Conservation (phyloP, 2,113 vertebrate species). For the Pterophyllum scalare region DNA sequence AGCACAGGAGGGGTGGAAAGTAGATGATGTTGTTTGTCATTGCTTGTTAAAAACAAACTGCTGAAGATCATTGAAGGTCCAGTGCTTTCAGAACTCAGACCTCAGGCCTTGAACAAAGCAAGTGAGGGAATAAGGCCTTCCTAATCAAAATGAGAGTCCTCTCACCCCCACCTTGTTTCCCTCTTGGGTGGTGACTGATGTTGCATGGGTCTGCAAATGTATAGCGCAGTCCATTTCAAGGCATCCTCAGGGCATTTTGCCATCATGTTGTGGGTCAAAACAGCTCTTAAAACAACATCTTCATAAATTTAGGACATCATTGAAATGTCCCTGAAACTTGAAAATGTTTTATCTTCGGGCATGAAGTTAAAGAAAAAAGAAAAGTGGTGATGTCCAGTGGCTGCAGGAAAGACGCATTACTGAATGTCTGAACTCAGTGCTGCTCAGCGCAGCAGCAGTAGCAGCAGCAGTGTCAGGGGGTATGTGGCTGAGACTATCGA, state of each 20-base stretch:
- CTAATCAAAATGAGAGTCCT: conserved; percentile 62
- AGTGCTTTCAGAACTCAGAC: conserved; percentile 49
- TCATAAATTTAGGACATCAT: conserved; percentile 60
- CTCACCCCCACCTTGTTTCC: background rate
- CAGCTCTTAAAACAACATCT: conserved; percentile 57
- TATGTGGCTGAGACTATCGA: background rate
- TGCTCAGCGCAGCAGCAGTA: background rate
- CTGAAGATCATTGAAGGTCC: conserved; percentile 55
- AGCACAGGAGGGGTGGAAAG: background rate
- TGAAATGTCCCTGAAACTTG: conserved; percentile 14
- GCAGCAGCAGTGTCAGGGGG: background rate
- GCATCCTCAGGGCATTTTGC: conserved; percentile 50
- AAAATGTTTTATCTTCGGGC: conserved; percentile 39
- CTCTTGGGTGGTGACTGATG: conserved; percentile 53
- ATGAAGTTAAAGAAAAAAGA: background rate
- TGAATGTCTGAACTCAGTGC: background rate
- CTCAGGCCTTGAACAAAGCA: conserved; percentile 53
- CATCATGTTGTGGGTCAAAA: conserved; percentile 53
- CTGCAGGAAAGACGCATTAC: conserved; percentile 17
- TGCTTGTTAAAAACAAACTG: conserved; percentile 66
- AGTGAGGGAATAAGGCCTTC: conserved; percentile 42
- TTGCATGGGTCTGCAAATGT: background rate
- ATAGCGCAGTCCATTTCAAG: conserved; percentile 51
- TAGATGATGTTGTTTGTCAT: conserved; percentile 67
- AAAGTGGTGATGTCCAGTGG: background rate